Conservation (phyloP, 2,797 vertebrate genomes). For the Synanceia verrucosa region DNA sequence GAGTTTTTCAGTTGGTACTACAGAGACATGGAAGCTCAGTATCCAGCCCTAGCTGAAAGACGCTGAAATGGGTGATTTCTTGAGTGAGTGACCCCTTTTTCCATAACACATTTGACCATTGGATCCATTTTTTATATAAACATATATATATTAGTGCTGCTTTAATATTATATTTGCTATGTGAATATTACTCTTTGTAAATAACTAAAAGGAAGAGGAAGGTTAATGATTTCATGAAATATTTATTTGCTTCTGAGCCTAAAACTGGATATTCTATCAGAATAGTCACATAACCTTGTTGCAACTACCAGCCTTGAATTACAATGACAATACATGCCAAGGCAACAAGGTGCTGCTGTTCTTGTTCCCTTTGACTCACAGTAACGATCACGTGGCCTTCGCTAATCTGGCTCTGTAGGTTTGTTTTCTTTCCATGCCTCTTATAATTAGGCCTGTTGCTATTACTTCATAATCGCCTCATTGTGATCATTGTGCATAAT, state of each 20-base stretch:
- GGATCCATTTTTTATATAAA: too few species aligned
- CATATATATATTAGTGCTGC: too few species aligned
- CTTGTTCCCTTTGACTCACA: not conserved
- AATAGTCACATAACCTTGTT: not conserved
- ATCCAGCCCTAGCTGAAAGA: too few species aligned
- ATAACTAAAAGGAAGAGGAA: not conserved
- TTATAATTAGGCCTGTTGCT: not conserved
- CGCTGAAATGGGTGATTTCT: too few species aligned
- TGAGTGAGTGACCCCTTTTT: too few species aligned
- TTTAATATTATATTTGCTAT: too few species aligned
- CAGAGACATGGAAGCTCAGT: too few species aligned
- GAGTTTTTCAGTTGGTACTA: too few species aligned
- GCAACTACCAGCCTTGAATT: not conserved
- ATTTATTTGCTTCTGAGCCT: not conserved
- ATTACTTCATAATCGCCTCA: not conserved
- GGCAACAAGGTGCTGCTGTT: not conserved
- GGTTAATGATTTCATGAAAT: not conserved
- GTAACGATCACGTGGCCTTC: not conserved
- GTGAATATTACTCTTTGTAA: too few species aligned
- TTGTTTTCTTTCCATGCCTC: slow-evolving; percentile 5
- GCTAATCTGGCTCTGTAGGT: not conserved
- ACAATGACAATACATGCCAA: not conserved
- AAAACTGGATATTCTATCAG: not conserved
- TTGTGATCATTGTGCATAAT: not conserved
- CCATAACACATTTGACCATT: too few species aligned